phyloP scores from a whole-genome alignment of 2,797 vertebrate species.

The Erethizon dorsatum region DNA sequence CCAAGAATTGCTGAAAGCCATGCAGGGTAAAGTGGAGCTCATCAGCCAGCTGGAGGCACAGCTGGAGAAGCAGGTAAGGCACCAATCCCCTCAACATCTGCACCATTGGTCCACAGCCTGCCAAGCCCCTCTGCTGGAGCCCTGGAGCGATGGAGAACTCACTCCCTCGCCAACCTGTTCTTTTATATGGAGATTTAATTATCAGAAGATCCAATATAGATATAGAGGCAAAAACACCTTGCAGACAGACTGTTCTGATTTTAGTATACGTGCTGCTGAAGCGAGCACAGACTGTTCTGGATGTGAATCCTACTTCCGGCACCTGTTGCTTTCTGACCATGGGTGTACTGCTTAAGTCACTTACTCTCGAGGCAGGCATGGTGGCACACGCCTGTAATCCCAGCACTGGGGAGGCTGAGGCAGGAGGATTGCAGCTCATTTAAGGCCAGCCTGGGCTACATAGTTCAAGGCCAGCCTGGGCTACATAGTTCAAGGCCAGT shows the following conservation, averaged over 20 bases:
- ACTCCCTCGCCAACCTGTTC: neutral
- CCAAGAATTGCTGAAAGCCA: slow-evolving; percentile 92
- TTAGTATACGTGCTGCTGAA: neutral
- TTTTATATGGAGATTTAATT: neutral
- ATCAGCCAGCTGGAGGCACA: slow-evolving; percentile 94
- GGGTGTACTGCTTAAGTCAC: neutral
- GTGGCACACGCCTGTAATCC: neutral
- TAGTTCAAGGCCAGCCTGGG: no score
- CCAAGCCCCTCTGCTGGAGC: neutral
- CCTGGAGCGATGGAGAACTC: neutral
- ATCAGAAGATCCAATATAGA: neutral
- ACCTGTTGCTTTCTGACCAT: neutral
- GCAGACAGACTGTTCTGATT: neutral
- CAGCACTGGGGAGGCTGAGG: neutral
- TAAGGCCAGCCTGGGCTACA: neutral
- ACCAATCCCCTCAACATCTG: neutral
- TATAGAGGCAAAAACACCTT: neutral
- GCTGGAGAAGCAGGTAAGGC: slow-evolving; percentile 95
- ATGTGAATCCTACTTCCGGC: neutral
- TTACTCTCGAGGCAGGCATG: neutral
- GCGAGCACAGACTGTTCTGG: neutral
- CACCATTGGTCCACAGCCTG: neutral
- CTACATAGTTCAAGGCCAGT: neutral
- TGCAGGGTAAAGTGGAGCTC: slow-evolving; percentile 92
- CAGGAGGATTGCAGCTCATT: neutral